These are phyloP conservation scores for Cuniculus paca DNA, from an alignment of 2,797 vertebrate species.

Conservation along the genomic window DNA sequence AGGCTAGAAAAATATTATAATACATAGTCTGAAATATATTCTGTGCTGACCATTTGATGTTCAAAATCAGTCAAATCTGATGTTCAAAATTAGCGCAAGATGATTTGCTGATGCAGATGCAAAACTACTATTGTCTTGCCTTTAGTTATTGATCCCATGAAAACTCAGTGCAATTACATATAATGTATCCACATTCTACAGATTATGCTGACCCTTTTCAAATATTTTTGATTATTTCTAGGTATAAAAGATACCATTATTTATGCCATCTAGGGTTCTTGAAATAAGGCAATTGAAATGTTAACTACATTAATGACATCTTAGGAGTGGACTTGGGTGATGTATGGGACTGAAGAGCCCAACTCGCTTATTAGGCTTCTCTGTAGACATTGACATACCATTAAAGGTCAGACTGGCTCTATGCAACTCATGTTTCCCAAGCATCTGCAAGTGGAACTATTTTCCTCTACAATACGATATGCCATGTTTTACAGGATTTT, in stretches of 20 bases:
- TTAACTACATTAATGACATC: conserved; percentile 54
- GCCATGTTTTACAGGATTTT: not conserved
- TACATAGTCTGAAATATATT: not conserved
- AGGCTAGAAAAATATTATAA: not conserved
- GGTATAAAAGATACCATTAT: not conserved
- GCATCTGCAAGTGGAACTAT: not conserved
- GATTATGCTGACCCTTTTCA: not conserved
- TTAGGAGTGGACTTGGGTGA: conserved; percentile 35
- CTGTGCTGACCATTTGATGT: accelerated
- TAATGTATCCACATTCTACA: not conserved
- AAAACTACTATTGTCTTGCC: not conserved
- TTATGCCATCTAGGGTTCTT: not conserved
- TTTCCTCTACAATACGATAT: not conserved
- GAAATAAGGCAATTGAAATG: conserved; percentile 64
- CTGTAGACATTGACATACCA: not conserved
- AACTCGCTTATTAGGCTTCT: not conserved
- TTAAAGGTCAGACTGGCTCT: not conserved
- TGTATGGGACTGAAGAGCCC: not conserved
- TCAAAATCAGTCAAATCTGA: not conserved
- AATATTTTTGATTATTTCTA: not conserved
- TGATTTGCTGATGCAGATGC: not conserved
- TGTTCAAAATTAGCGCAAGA: not conserved
- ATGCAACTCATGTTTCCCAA: not conserved
- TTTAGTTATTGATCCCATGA: not conserved
- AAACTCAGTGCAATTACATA: not conserved